Base-by-base conservation (phyloP, 2,113 vertebrate genomes). In the Rana temporaria region DNA sequence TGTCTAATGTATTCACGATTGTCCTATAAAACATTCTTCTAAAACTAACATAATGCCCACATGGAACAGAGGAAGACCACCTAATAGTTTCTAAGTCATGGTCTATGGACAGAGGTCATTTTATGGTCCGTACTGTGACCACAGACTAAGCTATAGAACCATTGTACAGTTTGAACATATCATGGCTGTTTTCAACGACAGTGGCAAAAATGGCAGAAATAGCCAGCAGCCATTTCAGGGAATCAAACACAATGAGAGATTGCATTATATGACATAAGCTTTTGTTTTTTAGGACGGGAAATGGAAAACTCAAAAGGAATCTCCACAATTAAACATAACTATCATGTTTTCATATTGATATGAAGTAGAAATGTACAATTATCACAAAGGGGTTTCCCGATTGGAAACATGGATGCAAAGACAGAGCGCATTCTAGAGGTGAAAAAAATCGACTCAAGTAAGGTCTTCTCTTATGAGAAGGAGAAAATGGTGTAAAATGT, bases 401-500 rank as follows among this genome's bases (percentile, higher is more conserved):
- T 4, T 26, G 6, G 18, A 48, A 20, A 52, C 20, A 55, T 30
- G 11, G 14, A 69, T 38, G 8, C n/a, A 48, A 79, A 32, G 16
- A 24, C 17, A 24, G 53, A 19, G 56, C 2, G 20, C 48, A 12
- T 52, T 22, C 11, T 14, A 9, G 42, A 48, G 17, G 15, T 18
- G 52, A 72, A 19, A 30, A 2, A 30, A 71, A 1, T 9, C 42
- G 15, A 19, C 16, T 18, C 2, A 19, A 1, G 26, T 14, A 24
- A 24, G 14, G 56, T 48, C 52, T 17, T 63, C 38, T 18, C 38
- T 30, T 65, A 38, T 42, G 42, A 64, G 59, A 77, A 64, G 74
- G 74, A 65, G 74, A 42, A 77, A 64, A 77, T 30, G n/a, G 34
- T 48, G 63, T 34, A 75, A 75, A 60, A 60, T 22, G 56, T 14